Evolutionary conservation across 2,888 invertebrate species (phyloP).

Genomic region (Plusia festucae): DNA sequence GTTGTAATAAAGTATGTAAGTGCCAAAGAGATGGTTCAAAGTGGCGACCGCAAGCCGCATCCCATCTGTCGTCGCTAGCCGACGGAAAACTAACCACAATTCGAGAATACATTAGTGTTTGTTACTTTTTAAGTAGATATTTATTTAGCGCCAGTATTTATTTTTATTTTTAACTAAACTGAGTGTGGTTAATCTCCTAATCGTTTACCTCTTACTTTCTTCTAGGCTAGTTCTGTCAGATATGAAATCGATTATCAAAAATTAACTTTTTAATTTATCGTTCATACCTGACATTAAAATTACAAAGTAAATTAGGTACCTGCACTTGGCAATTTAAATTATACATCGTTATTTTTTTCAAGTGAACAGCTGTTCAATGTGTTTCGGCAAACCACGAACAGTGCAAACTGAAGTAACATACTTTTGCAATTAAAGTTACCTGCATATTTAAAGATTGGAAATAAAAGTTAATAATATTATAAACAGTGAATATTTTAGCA

Average conservation of each 20-base stretch:
- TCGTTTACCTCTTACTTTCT: not conserved
- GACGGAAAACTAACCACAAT: constrained; percentile 74
- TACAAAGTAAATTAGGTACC: not conserved
- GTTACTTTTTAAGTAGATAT: constrained; percentile 39
- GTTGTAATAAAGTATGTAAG: constrained; percentile 44
- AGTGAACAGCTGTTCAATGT: constrained; percentile 4
- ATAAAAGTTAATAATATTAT: no score
- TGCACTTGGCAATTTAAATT: not conserved
- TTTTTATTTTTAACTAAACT: not conserved
- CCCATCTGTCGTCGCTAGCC: constrained; percentile 77
- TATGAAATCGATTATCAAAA: not conserved
- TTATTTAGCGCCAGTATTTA: not conserved
- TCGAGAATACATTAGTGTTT: constrained; percentile 70
- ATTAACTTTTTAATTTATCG: not conserved
- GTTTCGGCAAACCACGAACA: not conserved
- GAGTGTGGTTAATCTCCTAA: not conserved
- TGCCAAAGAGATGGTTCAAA: constrained; percentile 38
- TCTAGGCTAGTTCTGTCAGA: not conserved
- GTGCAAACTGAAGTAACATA: not conserved
- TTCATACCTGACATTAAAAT: not conserved
- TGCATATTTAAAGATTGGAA: not conserved
- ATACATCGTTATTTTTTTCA: not conserved
- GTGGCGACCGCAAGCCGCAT: constrained; percentile 72
- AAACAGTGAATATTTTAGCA: no score
- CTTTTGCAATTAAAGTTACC: not conserved